Evolutionary conservation across 2,888 invertebrate genomes (phyloP), one percentile per base, ranked within the genome.

Genomic region (Salpingus planirostris): DNA sequence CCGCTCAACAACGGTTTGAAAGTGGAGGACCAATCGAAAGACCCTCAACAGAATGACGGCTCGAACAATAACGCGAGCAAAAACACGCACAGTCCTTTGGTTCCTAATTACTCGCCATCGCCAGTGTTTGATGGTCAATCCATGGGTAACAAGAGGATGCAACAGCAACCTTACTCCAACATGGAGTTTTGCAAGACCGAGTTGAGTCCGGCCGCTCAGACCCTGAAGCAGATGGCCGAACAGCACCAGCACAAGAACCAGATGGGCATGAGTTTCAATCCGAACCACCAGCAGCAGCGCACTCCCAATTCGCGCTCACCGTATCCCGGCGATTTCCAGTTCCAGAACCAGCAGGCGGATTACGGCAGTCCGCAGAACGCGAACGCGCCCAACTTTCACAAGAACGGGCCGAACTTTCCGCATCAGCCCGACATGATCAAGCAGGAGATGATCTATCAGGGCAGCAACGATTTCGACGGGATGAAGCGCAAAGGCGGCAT

Each of bases 151-250:
- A 18, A 18, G 18, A 8, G 8, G 5, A 18, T 18, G 8, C 18
- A 18, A 18, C 18, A 18, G 18, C 18, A 18, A 2, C 38, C 52
- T 11, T 62, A 60, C 33, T 47, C 60, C 14, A 61, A 60, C 42
- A 61, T 64, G 51, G 65, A 66, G 43, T 65, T 66, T 40, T 46
- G 55, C 21, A 65, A 65, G 44, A 64, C 61, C 21, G 87, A 88
- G 61, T 71, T 86, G 62, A 89, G 90, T 37, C 87, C 92, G 13
- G 95, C 95, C 1, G 92, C 93, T 27, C 91, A 93, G 67, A 93
- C 92, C 1, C 69, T 95, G 30, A 93, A 93, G 61, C 92, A 93
- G 56, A 92, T 93, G 92, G 93, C 93, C 21, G 92, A 93, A 61
- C 93, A 93, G 63, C 93, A 93, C 65, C 92, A 92, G 66, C 89